Base-by-base conservation (phyloP, 2,113 vertebrate species). In the Atherinomorus stipes region DNA sequence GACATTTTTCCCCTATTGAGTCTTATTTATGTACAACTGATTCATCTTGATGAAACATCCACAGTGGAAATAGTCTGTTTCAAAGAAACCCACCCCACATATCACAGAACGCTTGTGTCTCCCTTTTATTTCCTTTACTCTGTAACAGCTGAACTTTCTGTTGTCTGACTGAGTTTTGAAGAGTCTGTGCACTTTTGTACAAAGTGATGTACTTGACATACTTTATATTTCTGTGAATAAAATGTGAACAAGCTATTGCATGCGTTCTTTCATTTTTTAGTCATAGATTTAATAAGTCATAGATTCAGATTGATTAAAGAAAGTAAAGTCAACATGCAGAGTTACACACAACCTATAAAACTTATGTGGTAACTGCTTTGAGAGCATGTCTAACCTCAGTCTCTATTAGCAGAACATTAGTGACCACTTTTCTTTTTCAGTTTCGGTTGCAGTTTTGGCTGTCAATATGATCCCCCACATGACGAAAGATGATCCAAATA, bases 171-270 rank as follows among this genome's bases (percentile, higher is more conserved):
- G 87, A 88, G 88, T 92, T 93, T 93, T 91, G 82, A 92, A 88
- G 85, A 91, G 91, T 92, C 88, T 90, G 93, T 93, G 92, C 91
- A 91, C 88, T 93, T 94, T 94, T 94, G 93, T 94, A 94, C 87
- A 91, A 94, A 93, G 92, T 93, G 92, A 93, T 89, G 92, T 93
- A 91, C 84, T 92, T 92, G 86, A 93, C 91, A 90, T 93, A 91
- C 92, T 94, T 94, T 94, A 94, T 94, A 94, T 93, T 94, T 93
- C 92, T 94, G 94, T 94, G 90, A 94, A 94, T 94, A 93, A 94
- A 94, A 92, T 66, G 86, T 89, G 86, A 93, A 89, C 62, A 92
- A 85, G 82, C 70, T 53, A 26, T 40, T 64, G 31, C 21, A n/a
- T 2, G 1, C 21, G 23, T 73, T 71, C 18, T 13, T 47, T 25